Evolutionary conservation across 2,113 vertebrate species (phyloP).

Genomic region (Podarcis muralis): DNA sequence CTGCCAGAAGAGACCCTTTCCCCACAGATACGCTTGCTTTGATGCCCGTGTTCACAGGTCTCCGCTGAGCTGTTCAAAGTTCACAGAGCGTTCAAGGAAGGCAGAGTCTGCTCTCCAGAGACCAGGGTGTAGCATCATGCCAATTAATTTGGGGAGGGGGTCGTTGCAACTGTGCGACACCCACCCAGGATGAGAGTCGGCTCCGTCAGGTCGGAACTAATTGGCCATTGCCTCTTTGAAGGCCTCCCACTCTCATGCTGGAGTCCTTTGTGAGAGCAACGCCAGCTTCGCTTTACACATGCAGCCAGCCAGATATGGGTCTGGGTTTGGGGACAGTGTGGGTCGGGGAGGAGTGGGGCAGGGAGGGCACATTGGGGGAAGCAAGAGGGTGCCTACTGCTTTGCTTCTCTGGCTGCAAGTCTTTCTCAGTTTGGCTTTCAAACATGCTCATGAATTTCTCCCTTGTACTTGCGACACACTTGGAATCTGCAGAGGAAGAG

Average conservation of each 20-base stretch:
- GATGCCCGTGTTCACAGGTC: neutral
- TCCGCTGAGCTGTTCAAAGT: neutral
- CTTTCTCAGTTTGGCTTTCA: neutral
- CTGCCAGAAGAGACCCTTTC: too few species aligned
- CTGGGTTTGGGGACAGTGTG: neutral
- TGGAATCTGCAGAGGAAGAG: conserved; percentile 4
- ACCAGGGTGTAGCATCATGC: neutral
- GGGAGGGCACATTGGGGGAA: neutral
- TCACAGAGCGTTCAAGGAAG: neutral
- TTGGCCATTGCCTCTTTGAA: neutral
- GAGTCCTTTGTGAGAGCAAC: neutral
- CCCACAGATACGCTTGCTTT: too few species aligned
- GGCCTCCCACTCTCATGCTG: neutral
- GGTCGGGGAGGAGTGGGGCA: neutral
- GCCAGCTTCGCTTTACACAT: neutral
- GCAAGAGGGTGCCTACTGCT: conserved; percentile 2
- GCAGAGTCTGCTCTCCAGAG: neutral
- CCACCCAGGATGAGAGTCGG: neutral
- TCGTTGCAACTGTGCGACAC: neutral
- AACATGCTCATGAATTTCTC: neutral
- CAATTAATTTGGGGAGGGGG: neutral
- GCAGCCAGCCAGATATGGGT: too few species aligned
- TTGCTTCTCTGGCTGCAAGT: neutral
- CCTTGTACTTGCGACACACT: neutral
- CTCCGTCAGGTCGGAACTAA: neutral